Conservation (phyloP, 1,140 invertebrate species). For the Papilio polytes region DNA sequence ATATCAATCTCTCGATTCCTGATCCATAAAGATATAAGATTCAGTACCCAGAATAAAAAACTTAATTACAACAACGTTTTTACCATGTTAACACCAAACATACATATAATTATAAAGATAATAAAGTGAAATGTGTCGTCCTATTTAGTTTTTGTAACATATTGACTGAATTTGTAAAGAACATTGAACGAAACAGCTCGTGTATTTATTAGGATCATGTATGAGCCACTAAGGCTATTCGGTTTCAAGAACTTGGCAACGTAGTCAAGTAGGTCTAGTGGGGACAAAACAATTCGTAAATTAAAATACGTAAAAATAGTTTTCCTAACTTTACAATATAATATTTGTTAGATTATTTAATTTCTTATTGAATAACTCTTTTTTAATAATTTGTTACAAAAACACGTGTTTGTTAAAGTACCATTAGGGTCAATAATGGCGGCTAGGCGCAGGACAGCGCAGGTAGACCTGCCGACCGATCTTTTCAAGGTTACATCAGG, state of each 20-base stretch:
- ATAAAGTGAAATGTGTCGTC: too few relatives aligned
- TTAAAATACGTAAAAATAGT: not conserved
- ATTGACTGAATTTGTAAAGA: not conserved
- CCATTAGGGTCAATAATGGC: not conserved
- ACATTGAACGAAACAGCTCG: not conserved
- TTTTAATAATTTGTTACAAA: too few relatives aligned
- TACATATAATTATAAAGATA: too few relatives aligned
- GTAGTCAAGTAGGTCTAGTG: not conserved
- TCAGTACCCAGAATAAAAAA: not conserved
- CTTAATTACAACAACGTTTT: too few relatives aligned
- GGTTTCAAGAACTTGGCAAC: constrained; percentile 37
- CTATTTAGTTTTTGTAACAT: not conserved
- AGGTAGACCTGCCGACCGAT: not conserved
- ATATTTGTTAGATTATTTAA: too few relatives aligned
- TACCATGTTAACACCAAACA: too few relatives aligned
- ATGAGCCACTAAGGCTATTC: constrained; percentile 24
- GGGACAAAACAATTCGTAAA: not conserved
- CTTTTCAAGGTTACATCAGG: not conserved
- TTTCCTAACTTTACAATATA: not conserved
- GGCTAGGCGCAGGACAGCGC: not conserved
- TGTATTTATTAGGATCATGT: constrained; percentile 24
- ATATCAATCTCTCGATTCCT: constrained; percentile 7
- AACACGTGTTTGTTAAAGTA: too few relatives aligned
- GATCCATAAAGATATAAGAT: not conserved
- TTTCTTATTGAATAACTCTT: too few relatives aligned